phyloP scores from a whole-genome alignment of 2,888 invertebrate genomes.

The Junonia oenone region DNA sequence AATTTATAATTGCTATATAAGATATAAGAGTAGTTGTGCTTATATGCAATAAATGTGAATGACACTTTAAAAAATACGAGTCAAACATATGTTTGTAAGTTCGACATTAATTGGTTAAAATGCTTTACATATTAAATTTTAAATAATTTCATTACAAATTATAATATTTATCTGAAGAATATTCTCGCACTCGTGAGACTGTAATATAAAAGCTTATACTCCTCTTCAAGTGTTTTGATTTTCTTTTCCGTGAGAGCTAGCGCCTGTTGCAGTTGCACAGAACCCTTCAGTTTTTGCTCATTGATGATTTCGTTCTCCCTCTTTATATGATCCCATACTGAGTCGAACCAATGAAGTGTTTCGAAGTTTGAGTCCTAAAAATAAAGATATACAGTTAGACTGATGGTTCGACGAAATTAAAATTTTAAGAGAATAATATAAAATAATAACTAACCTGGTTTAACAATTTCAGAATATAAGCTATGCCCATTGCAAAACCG shows the following conservation, averaged over 20 bases:
- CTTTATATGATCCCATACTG: constrained; percentile 86
- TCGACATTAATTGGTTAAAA: no score
- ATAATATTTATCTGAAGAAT: constrained; percentile 86
- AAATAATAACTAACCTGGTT: constrained; percentile 88
- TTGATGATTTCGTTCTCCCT: constrained; percentile 79
- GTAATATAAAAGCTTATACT: constrained; percentile 94
- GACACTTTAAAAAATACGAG: no score
- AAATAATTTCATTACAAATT: neutral
- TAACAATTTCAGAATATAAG: constrained; percentile 94
- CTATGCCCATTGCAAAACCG: constrained; percentile 97
- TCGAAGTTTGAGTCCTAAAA: constrained; percentile 88
- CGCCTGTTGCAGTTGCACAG: constrained; percentile 95
- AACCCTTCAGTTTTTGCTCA: constrained; percentile 84
- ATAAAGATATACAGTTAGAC: neutral
- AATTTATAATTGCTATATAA: no score
- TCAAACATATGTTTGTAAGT: no score
- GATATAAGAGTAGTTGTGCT: neutral
- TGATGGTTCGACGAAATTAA: no score
- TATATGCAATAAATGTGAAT: no score
- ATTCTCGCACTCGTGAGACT: constrained; percentile 96
- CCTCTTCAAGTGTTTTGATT: constrained; percentile 84
- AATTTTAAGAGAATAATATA: neutral
- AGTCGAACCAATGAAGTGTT: constrained; percentile 96
- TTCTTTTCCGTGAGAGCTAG: constrained; percentile 92
- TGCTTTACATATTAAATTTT: neutral